phyloP scores from a whole-genome alignment of 1,140 invertebrate genomes.

The Zaprionus nigranus region DNA sequence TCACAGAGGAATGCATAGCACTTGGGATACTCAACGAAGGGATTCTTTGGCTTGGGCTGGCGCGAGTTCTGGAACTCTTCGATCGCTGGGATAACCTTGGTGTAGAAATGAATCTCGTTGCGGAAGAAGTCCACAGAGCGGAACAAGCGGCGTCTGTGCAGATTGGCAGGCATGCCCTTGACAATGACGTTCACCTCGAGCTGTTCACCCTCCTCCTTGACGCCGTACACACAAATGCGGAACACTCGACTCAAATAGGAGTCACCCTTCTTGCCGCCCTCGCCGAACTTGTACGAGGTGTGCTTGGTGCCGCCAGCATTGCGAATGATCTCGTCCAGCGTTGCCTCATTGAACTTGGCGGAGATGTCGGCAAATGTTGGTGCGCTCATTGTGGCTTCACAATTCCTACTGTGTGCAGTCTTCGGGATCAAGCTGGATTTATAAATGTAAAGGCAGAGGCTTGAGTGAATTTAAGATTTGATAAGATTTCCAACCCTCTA shows the following conservation, averaged over 20 bases:
- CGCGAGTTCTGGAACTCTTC: constrained; percentile 85
- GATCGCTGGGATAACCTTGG: constrained; percentile 86
- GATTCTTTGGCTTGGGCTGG: constrained; percentile 84
- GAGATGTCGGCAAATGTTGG: constrained; percentile 75
- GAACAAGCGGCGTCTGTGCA: constrained; percentile 87
- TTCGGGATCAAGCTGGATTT: constrained; percentile 2
- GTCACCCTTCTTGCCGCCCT: constrained; percentile 87
- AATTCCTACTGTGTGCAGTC: constrained; percentile 2
- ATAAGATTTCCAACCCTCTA: constrained; percentile 31
- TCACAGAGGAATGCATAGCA: constrained; percentile 86
- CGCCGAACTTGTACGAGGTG: constrained; percentile 85
- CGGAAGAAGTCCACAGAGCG: constrained; percentile 88
- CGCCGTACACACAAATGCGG: constrained; percentile 86
- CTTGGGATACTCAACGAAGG: constrained; percentile 86
- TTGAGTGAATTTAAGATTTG: background rate
- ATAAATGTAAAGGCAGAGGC: constrained; percentile 4
- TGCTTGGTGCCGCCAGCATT: constrained; percentile 83
- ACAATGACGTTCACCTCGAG: constrained; percentile 85
- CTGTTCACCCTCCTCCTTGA: constrained; percentile 64
- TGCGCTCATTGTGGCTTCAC: constrained; percentile 43
- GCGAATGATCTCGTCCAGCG: constrained; percentile 84
- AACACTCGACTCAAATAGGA: constrained; percentile 88
- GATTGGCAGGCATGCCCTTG: constrained; percentile 88
- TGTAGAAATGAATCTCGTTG: constrained; percentile 89
- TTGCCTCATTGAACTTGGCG: constrained; percentile 84